These are phyloP conservation scores for Brachionus plicatilis DNA, from an alignment of 1,140 invertebrate species.

Conservation along the genomic window DNA sequence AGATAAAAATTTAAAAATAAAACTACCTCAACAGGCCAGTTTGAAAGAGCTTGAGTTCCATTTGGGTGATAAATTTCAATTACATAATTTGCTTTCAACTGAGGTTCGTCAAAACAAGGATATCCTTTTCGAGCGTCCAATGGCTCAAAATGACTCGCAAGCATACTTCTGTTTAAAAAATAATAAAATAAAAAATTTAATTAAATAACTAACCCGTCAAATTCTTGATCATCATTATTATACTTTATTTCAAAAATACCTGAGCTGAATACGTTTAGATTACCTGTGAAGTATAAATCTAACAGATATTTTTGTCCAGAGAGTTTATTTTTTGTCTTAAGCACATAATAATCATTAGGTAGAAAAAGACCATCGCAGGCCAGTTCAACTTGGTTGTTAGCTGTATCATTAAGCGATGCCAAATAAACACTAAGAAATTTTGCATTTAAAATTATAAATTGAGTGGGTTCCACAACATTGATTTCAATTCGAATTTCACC, in stretches of 20 bases:
- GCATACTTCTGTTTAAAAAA: background rate
- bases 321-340: background rate
- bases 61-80: slow-evolving; percentile 20
- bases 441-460: slow-evolving; percentile 34
- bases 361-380: slow-evolving; percentile 2
- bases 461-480: background rate
- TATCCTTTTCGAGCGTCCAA: slow-evolving; percentile 46
- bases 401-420: background rate
- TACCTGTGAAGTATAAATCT: background rate
- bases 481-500: slow-evolving; percentile 17
- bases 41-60: slow-evolving; percentile 4
- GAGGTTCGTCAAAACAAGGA: slow-evolving; percentile 43
- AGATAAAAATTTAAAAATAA: background rate
- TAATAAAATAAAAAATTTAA: too few relatives aligned
- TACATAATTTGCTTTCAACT: slow-evolving; percentile 41
- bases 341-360: slow-evolving; percentile 25
- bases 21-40: background rate
- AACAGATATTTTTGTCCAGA: background rate
- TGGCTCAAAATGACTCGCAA: slow-evolving; percentile 45
- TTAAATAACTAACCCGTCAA: background rate
- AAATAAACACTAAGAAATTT: slow-evolving; percentile 28
- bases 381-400: background rate
- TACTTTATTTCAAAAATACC: slow-evolving; percentile 39
- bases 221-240: slow-evolving; percentile 31
- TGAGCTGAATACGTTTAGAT: slow-evolving; percentile 8